A percentile compares a stretch with the other conserved stretches of the same genome.
phyloP scores from a whole-genome alignment of 2,888 invertebrate species.

The Drosophila multiciliata region DNA sequence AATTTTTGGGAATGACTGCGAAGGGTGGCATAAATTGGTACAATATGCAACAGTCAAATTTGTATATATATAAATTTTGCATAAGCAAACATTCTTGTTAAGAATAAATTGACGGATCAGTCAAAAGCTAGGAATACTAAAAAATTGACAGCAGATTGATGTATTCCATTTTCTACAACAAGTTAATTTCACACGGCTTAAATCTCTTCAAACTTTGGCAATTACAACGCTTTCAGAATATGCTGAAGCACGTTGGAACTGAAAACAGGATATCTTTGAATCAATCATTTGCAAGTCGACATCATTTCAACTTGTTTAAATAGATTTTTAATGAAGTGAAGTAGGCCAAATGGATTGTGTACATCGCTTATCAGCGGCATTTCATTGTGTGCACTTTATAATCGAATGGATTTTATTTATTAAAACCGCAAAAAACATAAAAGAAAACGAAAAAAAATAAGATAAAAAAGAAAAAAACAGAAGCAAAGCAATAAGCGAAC shows the following conservation, averaged over 20 bases:
- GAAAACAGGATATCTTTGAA: constrained; percentile 9
- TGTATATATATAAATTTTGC: neutral
- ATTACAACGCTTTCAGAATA: neutral
- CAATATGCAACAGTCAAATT: neutral
- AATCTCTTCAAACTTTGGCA: neutral
- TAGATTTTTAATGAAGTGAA: constrained; percentile 79
- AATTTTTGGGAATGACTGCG: neutral
- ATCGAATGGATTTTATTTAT: constrained; percentile 78
- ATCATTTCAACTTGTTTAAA: constrained; percentile 46
- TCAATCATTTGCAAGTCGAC: neutral
- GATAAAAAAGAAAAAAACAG: constrained; percentile 2
- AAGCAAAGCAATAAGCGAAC: constrained; percentile 24
- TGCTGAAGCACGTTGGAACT: neutral
- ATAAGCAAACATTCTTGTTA: neutral
- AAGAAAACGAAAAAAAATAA: constrained; percentile 11
- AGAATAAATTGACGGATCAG: neutral
- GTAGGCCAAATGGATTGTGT: constrained; percentile 72
- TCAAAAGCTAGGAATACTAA: neutral
- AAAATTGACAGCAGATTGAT: neutral
- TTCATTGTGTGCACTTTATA: constrained; percentile 73
- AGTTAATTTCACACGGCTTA: neutral
- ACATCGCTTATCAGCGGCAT: constrained; percentile 65
- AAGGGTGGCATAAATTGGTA: neutral
- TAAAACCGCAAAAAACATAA: constrained; percentile 54
- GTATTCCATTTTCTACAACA: neutral